A percentile compares a stretch with the other conserved stretches of the same genome.
These are phyloP conservation scores for Tenebrosternarchus preto DNA, from an alignment of 2,113 vertebrate genomes.

Conservation along the genomic window DNA sequence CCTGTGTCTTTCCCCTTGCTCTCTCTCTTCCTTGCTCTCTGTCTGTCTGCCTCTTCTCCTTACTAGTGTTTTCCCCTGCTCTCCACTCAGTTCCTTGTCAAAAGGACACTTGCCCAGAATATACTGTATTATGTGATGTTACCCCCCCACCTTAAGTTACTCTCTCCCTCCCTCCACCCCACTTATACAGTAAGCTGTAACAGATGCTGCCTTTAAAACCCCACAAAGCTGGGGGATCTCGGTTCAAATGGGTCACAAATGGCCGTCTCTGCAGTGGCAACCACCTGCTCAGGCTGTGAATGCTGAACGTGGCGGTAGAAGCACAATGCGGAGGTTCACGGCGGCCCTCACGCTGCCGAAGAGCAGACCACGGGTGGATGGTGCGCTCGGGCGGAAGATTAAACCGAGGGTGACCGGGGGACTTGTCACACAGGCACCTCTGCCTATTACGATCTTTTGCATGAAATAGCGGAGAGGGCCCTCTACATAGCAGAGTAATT, in stretches of 20 bases:
- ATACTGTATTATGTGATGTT: constrained; percentile 21
- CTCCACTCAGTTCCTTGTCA: constrained; percentile 15
- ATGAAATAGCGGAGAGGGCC: constrained; percentile 37
- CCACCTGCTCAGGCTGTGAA: constrained; percentile 11
- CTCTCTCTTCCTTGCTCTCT: neutral
- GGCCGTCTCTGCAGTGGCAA: neutral
- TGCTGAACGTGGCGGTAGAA: neutral
- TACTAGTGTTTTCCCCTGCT: constrained; percentile 16
- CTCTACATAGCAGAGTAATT: constrained; percentile 46
- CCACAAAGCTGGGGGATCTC: neutral
- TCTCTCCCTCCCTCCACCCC: neutral
- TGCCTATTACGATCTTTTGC: constrained; percentile 45
- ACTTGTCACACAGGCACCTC: constrained; percentile 40
- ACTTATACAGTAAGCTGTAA: neutral
- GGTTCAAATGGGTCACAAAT: neutral
- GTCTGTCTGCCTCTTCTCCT: neutral
- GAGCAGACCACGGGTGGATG: neutral
- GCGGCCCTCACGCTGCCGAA: neutral
- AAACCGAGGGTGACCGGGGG: constrained; percentile 43
- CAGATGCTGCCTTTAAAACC: constrained; percentile 37
- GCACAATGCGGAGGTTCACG: neutral
- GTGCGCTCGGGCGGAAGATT: constrained; percentile 31
- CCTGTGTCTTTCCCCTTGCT: neutral
- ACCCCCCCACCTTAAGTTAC: neutral
- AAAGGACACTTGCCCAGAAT: neutral